A percentile compares a stretch with the other conserved stretches of the same genome.
phyloP scores from a whole-genome alignment of 2,113 vertebrate genomes.

The Mastomys natalensis region DNA sequence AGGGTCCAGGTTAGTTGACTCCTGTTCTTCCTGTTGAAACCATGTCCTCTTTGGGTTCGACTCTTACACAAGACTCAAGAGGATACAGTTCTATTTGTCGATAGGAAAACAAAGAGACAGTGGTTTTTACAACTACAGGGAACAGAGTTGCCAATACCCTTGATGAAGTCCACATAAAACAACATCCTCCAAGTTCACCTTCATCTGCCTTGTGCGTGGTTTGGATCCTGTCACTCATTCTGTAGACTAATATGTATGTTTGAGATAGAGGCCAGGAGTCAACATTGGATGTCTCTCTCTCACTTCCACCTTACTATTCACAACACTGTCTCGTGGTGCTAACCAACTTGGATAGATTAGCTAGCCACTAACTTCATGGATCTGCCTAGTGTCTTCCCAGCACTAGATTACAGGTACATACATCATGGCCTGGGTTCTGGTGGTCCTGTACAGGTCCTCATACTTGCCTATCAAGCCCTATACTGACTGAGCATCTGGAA shows the following conservation, averaged over 20 bases:
- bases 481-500: background rate
- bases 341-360: background rate
- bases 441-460: background rate
- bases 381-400: background rate
- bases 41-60: too few species aligned
- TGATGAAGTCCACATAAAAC: too few species aligned
- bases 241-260: background rate
- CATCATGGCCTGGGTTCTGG: background rate
- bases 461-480: too few species aligned
- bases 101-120: background rate
- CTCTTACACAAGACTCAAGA: too few species aligned
- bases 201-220: background rate
- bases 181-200: background rate
- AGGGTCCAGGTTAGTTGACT: too few species aligned
- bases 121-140: background rate
- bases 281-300: background rate
- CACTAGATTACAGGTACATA: background rate
- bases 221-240: background rate
- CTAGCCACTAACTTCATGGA: too few species aligned
- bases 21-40: too few species aligned
- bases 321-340: background rate
- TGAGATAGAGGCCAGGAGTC: background rate
- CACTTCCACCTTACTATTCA: background rate
- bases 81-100: background rate
- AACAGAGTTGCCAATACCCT: background rate